Base-by-base conservation (phyloP, 92 coral and sea anemone genomes). In the Scolanthus callimorphus region DNA sequence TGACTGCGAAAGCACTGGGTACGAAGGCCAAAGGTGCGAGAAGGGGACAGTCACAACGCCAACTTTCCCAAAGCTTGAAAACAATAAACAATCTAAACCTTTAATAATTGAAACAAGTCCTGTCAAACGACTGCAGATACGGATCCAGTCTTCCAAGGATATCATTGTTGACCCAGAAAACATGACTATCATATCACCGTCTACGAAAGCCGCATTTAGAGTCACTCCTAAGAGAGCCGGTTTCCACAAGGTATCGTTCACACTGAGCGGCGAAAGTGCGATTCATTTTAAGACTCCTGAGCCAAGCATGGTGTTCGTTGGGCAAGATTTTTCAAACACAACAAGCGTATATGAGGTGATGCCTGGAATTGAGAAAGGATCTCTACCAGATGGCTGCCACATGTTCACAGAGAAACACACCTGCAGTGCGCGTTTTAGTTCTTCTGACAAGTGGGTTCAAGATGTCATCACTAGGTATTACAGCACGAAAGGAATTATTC, bases 1-100 rank as follows among this genome's bases (percentile, higher is more conserved):
- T 29, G 82, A 81, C 30, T 81, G 88, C 45, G 29, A 31, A 25
- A 28, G 21, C 8, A 81, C 82, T 74, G 88, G 88, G 12, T 81
- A 50, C 25, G 68, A 62, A 37, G 88, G 88, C 11, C 39, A 51
- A 22, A 37, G 19, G 15, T 81, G 88, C 39, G 57, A 81, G 44
- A 49, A 28, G 20, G 88, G 88, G 17, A 25, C 56, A 28, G 29
- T 81, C 11, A 65, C 38, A 4, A 52, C 59, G 6, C 88, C 88
- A 13, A 49, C 47, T 13, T 74, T 67, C 49, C 82, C 81, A 17
- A 74, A 62, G 52, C 69, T 81, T 1, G 38, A 56, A n/a, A 20
- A 37, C 17, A 63, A 63, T 17, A 11, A 47, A 28, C 71, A 65
- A 24, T 68, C 77, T 25, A 26, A 55, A 3, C 26, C 17, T 22